These are phyloP conservation scores for Motacilla alba DNA, from an alignment of 2,113 vertebrate genomes.

Conservation along the genomic window DNA sequence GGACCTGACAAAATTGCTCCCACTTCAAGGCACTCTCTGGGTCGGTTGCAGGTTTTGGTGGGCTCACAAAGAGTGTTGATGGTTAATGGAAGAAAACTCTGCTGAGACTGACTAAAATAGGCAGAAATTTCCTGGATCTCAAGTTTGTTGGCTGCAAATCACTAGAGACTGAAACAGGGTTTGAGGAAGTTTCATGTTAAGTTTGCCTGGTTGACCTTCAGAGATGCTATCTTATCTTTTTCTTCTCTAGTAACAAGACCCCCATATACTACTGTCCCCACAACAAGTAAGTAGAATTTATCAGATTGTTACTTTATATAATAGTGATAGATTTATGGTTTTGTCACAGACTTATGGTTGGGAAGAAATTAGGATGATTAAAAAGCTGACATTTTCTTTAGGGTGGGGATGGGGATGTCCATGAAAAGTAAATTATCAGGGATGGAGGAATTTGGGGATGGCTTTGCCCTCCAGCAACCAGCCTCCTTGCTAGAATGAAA, in stretches of 20 bases:
- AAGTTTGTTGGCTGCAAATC: rapidly evolving
- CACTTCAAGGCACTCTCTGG: neutral
- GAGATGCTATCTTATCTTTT: neutral
- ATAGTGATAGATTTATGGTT: neutral
- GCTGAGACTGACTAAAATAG: neutral
- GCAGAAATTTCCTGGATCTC: neutral
- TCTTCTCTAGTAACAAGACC: rapidly evolving
- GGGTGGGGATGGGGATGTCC: rapidly evolving
- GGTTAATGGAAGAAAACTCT: neutral
- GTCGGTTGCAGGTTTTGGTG: neutral
- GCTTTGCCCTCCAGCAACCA: neutral
- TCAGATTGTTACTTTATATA: neutral
- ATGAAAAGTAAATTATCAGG: neutral
- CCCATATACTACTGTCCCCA: rapidly evolving
- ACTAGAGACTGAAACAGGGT: rapidly evolving
- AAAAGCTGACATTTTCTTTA: neutral
- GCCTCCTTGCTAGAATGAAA: neutral
- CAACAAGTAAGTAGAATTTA: neutral
- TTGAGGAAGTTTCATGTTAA: neutral
- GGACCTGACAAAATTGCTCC: neutral
- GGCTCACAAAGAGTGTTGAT: neutral
- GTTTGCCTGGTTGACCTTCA: neutral
- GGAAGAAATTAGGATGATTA: neutral
- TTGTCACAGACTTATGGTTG: neutral
- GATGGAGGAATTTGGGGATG: neutral